Evolutionary conservation across 2,888 invertebrate species (phyloP).

Genomic region (Epistrophe grossulariae): DNA sequence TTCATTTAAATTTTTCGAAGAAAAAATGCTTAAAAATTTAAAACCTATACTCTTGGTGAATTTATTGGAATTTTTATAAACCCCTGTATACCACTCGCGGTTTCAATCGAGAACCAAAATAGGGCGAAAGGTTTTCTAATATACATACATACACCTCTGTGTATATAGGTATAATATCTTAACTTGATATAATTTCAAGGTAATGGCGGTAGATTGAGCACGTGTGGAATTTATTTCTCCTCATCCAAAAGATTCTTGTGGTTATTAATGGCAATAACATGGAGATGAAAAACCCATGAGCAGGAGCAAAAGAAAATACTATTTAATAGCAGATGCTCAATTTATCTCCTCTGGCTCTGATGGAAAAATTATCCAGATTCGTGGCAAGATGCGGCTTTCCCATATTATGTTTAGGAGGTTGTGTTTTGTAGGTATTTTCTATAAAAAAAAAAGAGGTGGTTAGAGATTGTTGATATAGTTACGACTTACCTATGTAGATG

Average conservation of each 20-base stretch:
- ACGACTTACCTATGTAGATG: neutral
- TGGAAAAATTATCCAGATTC: conserved; percentile 29
- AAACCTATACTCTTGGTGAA: too few species aligned
- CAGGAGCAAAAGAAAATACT: conserved; percentile 7
- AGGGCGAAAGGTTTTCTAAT: neutral
- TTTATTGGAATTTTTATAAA: neutral
- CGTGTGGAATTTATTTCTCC: conserved; percentile 28
- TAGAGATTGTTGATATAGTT: neutral
- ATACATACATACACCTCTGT: too few species aligned
- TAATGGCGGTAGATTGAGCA: conserved; percentile 27
- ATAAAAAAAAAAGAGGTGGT: neutral
- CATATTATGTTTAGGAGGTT: neutral
- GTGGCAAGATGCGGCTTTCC: neutral
- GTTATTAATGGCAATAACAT: conserved; percentile 25
- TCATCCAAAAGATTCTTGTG: neutral
- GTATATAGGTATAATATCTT: neutral
- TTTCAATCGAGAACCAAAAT: neutral
- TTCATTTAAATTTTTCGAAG: neutral
- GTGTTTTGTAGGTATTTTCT: neutral
- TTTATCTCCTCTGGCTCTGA: conserved; percentile 34
- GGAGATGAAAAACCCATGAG: conserved; percentile 1
- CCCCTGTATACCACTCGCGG: neutral
- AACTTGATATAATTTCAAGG: conserved; percentile 18
- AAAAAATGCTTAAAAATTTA: neutral
- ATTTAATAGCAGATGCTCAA: conserved; percentile 60